Percentiles rank a stretch among this genome's conserved stretches.
These are phyloP conservation scores for Ptyas mucosa DNA, from an alignment of 2,113 vertebrate species.

Conservation along the genomic window DNA sequence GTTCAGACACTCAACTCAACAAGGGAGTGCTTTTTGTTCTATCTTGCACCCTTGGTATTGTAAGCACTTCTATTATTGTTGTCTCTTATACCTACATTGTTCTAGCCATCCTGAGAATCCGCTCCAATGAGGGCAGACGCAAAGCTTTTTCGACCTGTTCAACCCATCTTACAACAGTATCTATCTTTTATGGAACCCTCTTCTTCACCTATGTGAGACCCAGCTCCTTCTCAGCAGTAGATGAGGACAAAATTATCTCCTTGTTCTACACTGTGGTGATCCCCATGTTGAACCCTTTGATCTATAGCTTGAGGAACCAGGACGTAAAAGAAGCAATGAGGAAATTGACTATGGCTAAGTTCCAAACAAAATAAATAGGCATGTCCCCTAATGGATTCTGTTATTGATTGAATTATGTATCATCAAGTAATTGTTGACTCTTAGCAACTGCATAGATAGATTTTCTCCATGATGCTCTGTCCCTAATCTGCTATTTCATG, in stretches of 20 bases:
- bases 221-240: neutral
- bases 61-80: constrained; percentile 1
- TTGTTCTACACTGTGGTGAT: constrained; percentile 47
- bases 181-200: constrained; percentile 47
- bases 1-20: constrained; percentile 8
- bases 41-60: neutral
- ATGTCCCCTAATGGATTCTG: neutral
- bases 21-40: neutral
- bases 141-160: constrained; percentile 53
- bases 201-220: constrained; percentile 40
- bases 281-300: constrained; percentile 49
- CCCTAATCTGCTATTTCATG: neutral
- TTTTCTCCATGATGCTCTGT: neutral
- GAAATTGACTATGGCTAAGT: neutral
- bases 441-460: neutral
- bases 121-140: neutral
- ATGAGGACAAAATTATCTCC: constrained; percentile 42
- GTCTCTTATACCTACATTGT: constrained; percentile 33
- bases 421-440: neutral
- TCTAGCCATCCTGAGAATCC: constrained; percentile 13
- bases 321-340: constrained; percentile 42
- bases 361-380: neutral
- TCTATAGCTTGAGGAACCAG: constrained; percentile 55
- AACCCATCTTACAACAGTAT: constrained; percentile 33
- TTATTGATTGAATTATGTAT: neutral